These are phyloP conservation scores for Potorous gilbertii DNA, from an alignment of 2,797 vertebrate species.

Conservation along the genomic window DNA sequence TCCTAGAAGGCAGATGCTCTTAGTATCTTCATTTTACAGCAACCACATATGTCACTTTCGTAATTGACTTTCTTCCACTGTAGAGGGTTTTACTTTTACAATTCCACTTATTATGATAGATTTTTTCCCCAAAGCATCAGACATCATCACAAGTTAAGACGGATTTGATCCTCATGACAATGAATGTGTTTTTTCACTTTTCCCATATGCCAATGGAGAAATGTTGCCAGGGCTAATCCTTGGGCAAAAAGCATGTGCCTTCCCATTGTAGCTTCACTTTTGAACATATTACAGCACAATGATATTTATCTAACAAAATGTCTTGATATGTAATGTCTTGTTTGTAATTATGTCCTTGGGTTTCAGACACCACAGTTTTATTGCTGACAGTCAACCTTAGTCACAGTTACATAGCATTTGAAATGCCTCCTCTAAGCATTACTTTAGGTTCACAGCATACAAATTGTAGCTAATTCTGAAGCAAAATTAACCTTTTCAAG, in stretches of 20 bases:
- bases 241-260: neutral
- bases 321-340: constrained; percentile 49
- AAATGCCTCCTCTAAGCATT: constrained; percentile 38
- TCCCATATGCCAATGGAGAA: neutral
- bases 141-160: constrained; percentile 39
- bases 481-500: constrained; percentile 22
- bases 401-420: neutral
- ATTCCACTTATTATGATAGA: neutral
- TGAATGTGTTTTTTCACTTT: neutral
- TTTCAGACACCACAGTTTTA: neutral
- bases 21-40: neutral
- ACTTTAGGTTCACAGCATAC: constrained; percentile 16
- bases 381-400: neutral
- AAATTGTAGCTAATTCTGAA: constrained; percentile 49
- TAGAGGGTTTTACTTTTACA: neutral
- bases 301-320: constrained; percentile 44
- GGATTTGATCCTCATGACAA: neutral
- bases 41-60: neutral
- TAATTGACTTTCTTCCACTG: neutral
- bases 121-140: constrained; percentile 13
- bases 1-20: neutral
- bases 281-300: neutral
- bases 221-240: constrained; percentile 35
- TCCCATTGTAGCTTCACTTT: neutral
- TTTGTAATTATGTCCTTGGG: constrained; percentile 49